Evolutionary conservation across 2,888 invertebrate species (phyloP).

Genomic region (Linhomoeus sp.): DNA sequence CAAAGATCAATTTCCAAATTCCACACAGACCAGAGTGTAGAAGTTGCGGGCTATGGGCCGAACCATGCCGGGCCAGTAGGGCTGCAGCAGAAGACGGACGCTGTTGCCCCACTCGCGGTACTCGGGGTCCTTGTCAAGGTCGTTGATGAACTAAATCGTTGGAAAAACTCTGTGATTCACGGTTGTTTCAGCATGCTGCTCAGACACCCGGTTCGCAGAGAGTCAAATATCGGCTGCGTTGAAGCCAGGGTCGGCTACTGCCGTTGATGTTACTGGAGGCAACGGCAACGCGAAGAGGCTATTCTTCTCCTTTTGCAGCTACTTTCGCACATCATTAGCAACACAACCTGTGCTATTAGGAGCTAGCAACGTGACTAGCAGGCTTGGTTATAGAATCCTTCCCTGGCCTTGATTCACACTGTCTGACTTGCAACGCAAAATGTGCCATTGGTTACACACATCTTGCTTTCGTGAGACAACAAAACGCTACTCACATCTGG

Average conservation of each 20-base stretch:
- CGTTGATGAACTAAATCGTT: conserved; percentile 59
- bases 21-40: conserved; percentile 50
- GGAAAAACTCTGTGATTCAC: neutral
- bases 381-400: too few species aligned
- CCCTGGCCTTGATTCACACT: too few species aligned
- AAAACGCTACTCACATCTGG: conserved; percentile 35
- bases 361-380: too few species aligned
- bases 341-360: too few species aligned
- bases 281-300: too few species aligned
- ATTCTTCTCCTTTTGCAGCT: too few species aligned
- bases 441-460: neutral
- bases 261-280: too few species aligned
- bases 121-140: conserved; percentile 68
- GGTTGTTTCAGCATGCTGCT: too few species aligned
- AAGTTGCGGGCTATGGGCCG: conserved; percentile 39
- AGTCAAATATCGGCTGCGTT: too few species aligned
- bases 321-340: too few species aligned
- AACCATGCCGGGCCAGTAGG: conserved; percentile 95
- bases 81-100: conserved; percentile 67
- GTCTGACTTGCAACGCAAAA: neutral
- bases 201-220: too few species aligned
- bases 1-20: neutral
- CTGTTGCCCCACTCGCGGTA: conserved; percentile 74
- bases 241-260: too few species aligned
- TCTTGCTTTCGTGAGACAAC: neutral